Evolutionary conservation across 37 sponge, comb jelly and placozoan genomes (phyloP).

Genomic region (Amphimedon queenslandica): DNA sequence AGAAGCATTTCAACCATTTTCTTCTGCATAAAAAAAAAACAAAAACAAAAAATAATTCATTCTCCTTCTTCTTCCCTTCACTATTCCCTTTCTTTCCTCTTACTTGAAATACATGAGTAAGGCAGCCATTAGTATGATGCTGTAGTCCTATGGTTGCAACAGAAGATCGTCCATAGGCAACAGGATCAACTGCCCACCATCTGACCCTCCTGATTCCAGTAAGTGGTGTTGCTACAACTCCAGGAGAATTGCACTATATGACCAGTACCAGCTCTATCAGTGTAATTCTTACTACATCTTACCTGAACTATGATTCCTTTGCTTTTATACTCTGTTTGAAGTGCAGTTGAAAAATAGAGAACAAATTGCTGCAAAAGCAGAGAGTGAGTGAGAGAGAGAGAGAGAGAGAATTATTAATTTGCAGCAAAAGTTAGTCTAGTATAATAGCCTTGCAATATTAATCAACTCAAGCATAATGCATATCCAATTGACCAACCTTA

Average conservation of each 20-base stretch:
- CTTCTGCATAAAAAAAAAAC: too few relatives aligned
- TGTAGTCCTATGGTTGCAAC: constrained; percentile 45
- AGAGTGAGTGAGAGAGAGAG: too few relatives aligned
- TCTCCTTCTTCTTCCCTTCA: too few relatives aligned
- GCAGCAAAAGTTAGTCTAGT: constrained; percentile 1
- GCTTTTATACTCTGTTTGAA: constrained; percentile 7
- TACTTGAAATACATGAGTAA: constrained; percentile 33
- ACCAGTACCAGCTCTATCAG: background rate
- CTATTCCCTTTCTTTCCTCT: too few relatives aligned
- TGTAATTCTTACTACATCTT: background rate
- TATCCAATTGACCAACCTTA: too few relatives aligned
- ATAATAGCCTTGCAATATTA: too few relatives aligned
- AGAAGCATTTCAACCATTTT: too few relatives aligned
- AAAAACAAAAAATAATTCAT: too few relatives aligned
- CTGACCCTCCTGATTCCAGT: background rate
- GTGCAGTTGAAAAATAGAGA: constrained; percentile 8
- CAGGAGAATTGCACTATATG: constrained; percentile 19
- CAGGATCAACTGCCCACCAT: constrained; percentile 13
- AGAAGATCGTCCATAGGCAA: constrained; percentile 12
- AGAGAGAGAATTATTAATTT: too few relatives aligned
- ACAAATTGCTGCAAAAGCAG: constrained; percentile 9
- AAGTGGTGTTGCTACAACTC: constrained; percentile 20
- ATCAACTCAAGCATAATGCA: too few relatives aligned
- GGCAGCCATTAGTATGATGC: constrained; percentile 14
- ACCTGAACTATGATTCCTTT: constrained; percentile 28